These are phyloP conservation scores for Panthera tigris DNA, from an alignment of 2,113 vertebrate genomes.

Conservation along the genomic window DNA sequence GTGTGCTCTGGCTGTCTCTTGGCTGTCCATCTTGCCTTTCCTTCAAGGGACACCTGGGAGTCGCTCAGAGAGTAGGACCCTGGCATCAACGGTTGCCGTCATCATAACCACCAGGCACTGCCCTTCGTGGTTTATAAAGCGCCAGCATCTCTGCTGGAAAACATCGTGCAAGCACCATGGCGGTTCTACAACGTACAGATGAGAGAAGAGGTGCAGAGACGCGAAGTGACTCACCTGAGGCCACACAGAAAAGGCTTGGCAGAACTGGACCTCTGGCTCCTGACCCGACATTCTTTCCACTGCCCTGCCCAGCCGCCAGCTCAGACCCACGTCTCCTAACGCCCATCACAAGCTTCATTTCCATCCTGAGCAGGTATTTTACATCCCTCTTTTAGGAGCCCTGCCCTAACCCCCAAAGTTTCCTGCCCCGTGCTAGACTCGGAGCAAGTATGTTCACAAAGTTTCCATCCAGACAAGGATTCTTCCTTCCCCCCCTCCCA, in stretches of 20 bases:
- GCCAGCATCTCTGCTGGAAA: background rate
- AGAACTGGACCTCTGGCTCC: constrained; percentile 6
- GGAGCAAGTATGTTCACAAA: background rate
- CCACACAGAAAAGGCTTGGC: constrained; percentile 42
- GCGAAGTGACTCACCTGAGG: background rate
- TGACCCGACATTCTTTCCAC: constrained; percentile 54
- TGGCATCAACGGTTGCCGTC: background rate
- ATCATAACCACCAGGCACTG: background rate
- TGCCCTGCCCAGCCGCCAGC: constrained; percentile 32
- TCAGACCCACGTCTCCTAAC: background rate
- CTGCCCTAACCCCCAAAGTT: background rate
- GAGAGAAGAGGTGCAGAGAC: background rate
- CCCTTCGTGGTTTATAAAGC: background rate
- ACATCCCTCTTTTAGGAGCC: background rate
- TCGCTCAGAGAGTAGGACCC: background rate
- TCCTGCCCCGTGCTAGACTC: background rate
- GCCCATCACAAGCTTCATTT: background rate
- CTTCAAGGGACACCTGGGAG: background rate
- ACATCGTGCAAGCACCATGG: background rate
- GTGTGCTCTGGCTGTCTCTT: background rate
- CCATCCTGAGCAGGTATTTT: background rate
- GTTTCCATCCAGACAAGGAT: background rate
- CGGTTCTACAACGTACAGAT: background rate
- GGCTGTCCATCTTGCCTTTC: background rate
- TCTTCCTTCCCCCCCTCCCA: background rate